Conservation (phyloP, 2,797 vertebrate species). For the Lerista edwardsae region DNA sequence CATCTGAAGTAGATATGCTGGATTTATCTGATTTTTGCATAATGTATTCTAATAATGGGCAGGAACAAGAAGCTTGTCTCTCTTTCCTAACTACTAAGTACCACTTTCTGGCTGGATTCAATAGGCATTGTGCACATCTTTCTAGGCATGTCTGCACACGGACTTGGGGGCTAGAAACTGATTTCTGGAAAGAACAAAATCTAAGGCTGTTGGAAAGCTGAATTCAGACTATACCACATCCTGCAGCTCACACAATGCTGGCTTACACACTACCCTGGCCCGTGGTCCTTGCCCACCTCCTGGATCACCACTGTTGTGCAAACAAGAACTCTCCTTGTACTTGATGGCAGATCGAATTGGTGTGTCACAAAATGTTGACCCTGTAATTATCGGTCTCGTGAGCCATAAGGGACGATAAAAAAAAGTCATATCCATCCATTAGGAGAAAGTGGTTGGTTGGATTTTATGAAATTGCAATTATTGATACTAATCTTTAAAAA, state of each 20-base stretch:
- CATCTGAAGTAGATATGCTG: neutral
- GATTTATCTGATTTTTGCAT: neutral
- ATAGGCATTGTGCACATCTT: neutral
- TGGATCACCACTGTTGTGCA: neutral
- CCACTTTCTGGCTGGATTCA: neutral
- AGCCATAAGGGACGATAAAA: too few species aligned
- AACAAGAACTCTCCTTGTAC: neutral
- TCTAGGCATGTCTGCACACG: neutral
- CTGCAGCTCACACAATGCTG: neutral
- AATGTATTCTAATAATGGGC: neutral
- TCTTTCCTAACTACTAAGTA: neutral
- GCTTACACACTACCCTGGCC: neutral
- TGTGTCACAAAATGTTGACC: neutral
- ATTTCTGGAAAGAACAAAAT: neutral
- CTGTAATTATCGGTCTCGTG: too few species aligned
- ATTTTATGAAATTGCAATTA: neutral
- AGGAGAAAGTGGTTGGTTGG: too few species aligned
- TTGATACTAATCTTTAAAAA: neutral
- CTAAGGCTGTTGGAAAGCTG: neutral
- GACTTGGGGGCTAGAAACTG: neutral
- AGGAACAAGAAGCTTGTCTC: neutral
- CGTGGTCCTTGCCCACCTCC: neutral
- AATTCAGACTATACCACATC: too few species aligned
- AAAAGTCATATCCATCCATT: too few species aligned
- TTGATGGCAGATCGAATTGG: too few species aligned